Evolutionary conservation across 1,140 invertebrate species (phyloP).

Genomic region (Elymnias hypermnestra): DNA sequence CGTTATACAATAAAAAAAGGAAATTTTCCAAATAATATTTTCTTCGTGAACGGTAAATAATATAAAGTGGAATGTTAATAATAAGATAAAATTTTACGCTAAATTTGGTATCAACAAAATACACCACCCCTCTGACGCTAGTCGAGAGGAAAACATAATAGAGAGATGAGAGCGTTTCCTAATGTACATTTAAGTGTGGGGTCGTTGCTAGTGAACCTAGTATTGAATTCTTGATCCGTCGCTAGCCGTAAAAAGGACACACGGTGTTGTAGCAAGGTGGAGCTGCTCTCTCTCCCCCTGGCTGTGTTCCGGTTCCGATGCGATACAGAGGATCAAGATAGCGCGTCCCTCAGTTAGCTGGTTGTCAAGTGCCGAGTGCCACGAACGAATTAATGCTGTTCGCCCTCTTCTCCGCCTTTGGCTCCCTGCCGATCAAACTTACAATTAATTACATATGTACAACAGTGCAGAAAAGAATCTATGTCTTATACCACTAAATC

Average conservation of each 20-base stretch:
- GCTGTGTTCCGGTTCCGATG: slow-evolving; percentile 33
- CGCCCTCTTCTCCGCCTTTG: slow-evolving; percentile 77
- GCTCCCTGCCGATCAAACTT: slow-evolving; percentile 57
- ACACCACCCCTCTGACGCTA: slow-evolving; percentile 55
- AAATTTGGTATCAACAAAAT: slow-evolving; percentile 69
- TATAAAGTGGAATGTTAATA: slow-evolving; percentile 73
- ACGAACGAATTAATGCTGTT: slow-evolving; percentile 76
- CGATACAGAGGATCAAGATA: slow-evolving; percentile 57
- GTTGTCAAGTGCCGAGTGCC: slow-evolving; percentile 76
- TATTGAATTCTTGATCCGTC: slow-evolving; percentile 39
- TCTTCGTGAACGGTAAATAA: slow-evolving; percentile 60
- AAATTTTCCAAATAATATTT: slow-evolving; percentile 58
- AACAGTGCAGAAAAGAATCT: no score
- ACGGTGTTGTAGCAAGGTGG: slow-evolving; percentile 24
- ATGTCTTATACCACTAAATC: neutral
- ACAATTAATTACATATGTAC: no score
- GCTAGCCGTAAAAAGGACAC: slow-evolving; percentile 32
- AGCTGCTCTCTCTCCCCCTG: slow-evolving; percentile 46
- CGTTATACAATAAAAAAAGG: slow-evolving; percentile 48
- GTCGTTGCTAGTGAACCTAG: slow-evolving; percentile 22
- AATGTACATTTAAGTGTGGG: slow-evolving; percentile 18
- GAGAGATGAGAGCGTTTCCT: slow-evolving; percentile 47
- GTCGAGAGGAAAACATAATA: slow-evolving; percentile 31
- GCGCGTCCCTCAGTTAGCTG: slow-evolving; percentile 68
- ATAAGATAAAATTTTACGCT: slow-evolving; percentile 46